Percentiles rank a stretch among this genome's conserved stretches.
phyloP scores from a whole-genome alignment of 2,888 invertebrate species.

The Cryptosula pallasiana region DNA sequence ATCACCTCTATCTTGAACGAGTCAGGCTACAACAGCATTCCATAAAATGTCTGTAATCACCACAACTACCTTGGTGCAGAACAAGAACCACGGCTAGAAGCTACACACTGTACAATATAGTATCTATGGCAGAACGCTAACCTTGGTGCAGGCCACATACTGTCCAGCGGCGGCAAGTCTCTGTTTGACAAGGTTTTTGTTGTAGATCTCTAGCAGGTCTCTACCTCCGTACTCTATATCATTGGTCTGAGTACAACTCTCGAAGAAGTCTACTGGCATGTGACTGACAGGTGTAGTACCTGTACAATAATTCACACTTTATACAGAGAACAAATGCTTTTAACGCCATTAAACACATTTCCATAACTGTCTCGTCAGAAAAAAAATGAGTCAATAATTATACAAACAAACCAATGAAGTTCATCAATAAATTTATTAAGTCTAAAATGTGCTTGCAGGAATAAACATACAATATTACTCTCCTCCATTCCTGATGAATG shows the following conservation, averaged over 20 bases:
- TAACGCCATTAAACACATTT: too few relatives aligned
- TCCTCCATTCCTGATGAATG: too few relatives aligned
- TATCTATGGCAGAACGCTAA: conserved; percentile 27
- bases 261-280: conserved; percentile 92
- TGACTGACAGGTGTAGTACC: background rate
- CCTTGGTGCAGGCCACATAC: conserved; percentile 86
- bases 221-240: conserved; percentile 93
- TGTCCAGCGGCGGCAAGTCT: conserved; percentile 77
- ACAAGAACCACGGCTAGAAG: background rate
- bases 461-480: too few relatives aligned
- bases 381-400: too few relatives aligned
- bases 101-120: background rate
- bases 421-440: too few relatives aligned
- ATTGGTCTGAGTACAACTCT: conserved; percentile 83
- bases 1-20: conserved; percentile 83
- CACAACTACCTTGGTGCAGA: background rate
- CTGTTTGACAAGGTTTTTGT: conserved; percentile 85
- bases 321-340: too few relatives aligned
- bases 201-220: conserved; percentile 89
- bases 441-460: too few relatives aligned
- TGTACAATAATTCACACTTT: too few relatives aligned
- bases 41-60: background rate
- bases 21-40: conserved; percentile 57
- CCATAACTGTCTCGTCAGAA: too few relatives aligned
- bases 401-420: too few relatives aligned